Conservation (phyloP, 2,797 vertebrate species). For the Oceanodroma leucorhoa region DNA sequence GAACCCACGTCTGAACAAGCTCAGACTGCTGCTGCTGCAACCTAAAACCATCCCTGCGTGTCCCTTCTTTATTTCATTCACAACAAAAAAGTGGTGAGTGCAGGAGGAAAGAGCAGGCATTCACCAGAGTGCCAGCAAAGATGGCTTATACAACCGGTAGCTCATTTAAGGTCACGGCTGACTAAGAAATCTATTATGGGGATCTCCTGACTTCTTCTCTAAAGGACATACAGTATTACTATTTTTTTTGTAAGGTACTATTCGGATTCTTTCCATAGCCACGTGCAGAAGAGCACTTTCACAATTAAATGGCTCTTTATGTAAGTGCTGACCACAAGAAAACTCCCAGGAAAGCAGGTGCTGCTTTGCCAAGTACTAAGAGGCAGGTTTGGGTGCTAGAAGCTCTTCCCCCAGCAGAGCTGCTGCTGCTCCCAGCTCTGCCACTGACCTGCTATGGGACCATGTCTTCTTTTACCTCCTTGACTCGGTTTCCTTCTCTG, state of each 20-base stretch:
- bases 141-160: neutral
- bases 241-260: neutral
- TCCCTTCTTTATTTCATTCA: neutral
- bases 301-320: neutral
- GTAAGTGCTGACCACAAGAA: neutral
- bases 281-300: neutral
- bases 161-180: neutral
- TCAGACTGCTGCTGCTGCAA: neutral
- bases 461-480: neutral
- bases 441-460: neutral
- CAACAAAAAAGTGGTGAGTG: neutral
- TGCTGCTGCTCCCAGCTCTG: neutral
- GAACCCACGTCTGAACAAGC: neutral
- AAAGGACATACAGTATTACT: neutral
- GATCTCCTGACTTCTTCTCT: neutral
- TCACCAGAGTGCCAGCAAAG: neutral
- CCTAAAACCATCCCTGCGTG: neutral
- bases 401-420: neutral
- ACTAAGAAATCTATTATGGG: neutral
- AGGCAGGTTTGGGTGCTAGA: neutral
- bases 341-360: neutral
- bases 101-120: neutral
- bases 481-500: neutral
- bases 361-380: neutral
- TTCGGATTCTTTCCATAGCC: neutral